Evolutionary conservation across 1,140 invertebrate genomes (phyloP).

Genomic region (Drosophila miranda): DNA sequence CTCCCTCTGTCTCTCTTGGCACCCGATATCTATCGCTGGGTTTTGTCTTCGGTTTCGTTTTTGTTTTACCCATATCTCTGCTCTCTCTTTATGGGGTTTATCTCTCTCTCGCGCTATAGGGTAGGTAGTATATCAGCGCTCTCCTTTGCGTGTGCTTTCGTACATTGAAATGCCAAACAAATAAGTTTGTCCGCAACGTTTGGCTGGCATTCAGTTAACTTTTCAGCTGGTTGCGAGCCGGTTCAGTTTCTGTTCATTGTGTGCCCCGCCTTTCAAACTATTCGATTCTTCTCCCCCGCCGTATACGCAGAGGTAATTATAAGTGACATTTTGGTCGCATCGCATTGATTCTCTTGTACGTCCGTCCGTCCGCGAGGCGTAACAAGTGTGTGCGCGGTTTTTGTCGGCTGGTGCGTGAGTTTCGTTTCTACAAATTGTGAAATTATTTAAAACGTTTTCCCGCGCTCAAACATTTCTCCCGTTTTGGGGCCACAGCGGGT

Average conservation of each 20-base stretch:
- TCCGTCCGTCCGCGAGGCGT: conserved; percentile 36
- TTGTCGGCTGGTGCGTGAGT: conserved; percentile 1
- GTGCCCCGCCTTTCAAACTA: conserved; percentile 4
- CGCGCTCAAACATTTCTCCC: conserved; percentile 33
- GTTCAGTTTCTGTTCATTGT: conserved; percentile 33
- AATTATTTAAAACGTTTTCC: conserved; percentile 7
- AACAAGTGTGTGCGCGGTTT: conserved; percentile 33
- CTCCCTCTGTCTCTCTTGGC: too few relatives aligned
- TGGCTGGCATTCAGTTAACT: conserved; percentile 54
- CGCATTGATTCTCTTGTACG: conserved; percentile 31
- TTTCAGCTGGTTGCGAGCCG: conserved; percentile 59
- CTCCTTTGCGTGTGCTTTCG: conserved; percentile 20
- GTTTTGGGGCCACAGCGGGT: conserved; percentile 2
- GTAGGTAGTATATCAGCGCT: neutral
- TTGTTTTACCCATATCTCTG: conserved; percentile 6
- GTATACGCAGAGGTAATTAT: conserved; percentile 64
- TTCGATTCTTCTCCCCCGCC: conserved; percentile 18
- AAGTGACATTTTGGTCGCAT: conserved; percentile 57
- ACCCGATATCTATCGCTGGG: too few relatives aligned
- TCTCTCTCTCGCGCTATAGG: conserved; percentile 7
- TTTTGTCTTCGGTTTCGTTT: conserved; percentile 10
- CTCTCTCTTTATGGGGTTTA: conserved; percentile 2
- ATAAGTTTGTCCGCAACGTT: conserved; percentile 56
- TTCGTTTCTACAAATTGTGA: conserved; percentile 52
- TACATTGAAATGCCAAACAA: conserved; percentile 48